Evolutionary conservation across 2,797 vertebrate genomes (phyloP).

Genomic region (Petrocephalus schoutedeni): DNA sequence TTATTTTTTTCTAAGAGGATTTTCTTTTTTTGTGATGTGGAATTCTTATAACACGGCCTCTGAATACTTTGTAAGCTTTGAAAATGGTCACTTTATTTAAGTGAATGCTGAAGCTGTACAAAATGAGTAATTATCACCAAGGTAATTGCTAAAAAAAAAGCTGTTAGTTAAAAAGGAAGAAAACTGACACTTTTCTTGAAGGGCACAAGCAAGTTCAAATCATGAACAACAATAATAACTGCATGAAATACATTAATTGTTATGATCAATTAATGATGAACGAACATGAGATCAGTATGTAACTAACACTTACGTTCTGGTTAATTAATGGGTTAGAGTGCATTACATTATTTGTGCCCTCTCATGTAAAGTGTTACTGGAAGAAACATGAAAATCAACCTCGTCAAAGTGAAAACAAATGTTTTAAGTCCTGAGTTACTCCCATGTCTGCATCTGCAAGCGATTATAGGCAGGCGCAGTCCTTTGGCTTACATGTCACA

Average conservation of each 20-base stretch:
- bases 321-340: background rate
- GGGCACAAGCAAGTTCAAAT: background rate
- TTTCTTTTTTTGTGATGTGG: background rate
- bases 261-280: background rate
- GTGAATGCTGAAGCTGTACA: background rate
- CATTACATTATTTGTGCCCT: background rate
- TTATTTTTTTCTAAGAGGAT: background rate
- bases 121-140: background rate
- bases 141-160: background rate
- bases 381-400: background rate
- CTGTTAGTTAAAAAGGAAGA: background rate
- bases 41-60: background rate
- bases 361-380: background rate
- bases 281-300: background rate
- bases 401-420: background rate
- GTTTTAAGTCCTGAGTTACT: background rate
- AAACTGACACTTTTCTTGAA: background rate
- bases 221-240: background rate
- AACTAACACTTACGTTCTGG: background rate
- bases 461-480: background rate
- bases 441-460: conserved; percentile 10
- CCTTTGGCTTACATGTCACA: background rate
- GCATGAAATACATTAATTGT: background rate
- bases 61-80: background rate
- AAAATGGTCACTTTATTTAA: background rate